Conservation (phyloP, 2,113 vertebrate species). For the Plectropomus leopardus region DNA sequence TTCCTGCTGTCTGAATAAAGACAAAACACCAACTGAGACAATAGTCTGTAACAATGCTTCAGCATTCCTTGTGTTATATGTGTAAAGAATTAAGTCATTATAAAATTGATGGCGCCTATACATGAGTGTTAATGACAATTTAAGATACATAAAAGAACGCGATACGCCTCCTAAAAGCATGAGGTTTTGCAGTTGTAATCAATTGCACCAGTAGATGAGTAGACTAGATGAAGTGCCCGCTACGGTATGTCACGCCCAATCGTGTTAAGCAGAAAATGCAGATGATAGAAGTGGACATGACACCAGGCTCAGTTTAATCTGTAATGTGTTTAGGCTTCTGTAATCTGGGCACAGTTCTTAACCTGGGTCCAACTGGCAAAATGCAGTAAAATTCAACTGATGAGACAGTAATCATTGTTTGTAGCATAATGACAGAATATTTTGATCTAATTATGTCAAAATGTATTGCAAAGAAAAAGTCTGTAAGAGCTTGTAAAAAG, state of each 20-base stretch:
- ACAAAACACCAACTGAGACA: constrained; percentile 4
- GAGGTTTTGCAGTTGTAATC: background rate
- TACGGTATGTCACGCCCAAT: background rate
- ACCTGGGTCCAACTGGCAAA: background rate
- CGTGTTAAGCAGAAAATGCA: background rate
- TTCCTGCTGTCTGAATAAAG: background rate
- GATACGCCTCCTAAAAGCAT: background rate
- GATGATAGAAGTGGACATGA: background rate
- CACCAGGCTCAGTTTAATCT: background rate
- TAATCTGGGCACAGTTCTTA: background rate
- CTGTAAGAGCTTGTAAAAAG: background rate
- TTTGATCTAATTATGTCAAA: background rate
- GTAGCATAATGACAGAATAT: background rate
- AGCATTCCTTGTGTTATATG: background rate
- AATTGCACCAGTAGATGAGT: background rate
- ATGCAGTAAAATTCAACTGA: background rate
- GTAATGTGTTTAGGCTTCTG: background rate
- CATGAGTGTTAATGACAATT: background rate
- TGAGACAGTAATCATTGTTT: background rate
- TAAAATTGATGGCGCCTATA: background rate
- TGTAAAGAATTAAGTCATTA: background rate
- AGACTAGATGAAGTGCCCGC: background rate
- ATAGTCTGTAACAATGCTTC: constrained; percentile 4
- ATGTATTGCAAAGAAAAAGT: background rate
- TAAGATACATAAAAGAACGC: background rate